These are phyloP conservation scores for Brachyhypopomus gauderio DNA, from an alignment of 2,113 vertebrate species.

Conservation along the genomic window DNA sequence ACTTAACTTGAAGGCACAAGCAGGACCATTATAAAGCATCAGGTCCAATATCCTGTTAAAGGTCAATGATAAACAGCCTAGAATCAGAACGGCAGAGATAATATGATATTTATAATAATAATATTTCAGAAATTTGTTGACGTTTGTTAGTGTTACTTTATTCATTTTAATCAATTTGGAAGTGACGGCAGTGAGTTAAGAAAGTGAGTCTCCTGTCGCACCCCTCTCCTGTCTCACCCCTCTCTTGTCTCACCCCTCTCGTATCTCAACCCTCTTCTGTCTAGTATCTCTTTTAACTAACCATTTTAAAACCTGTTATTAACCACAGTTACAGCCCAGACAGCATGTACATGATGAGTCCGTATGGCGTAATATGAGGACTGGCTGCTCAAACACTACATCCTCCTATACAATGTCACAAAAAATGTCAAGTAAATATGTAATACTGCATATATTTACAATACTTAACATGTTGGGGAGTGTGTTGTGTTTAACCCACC, in stretches of 20 bases:
- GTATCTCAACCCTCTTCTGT: neutral
- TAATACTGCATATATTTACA: too few relatives aligned
- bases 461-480: too few relatives aligned
- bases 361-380: too few relatives aligned
- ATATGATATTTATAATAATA: neutral
- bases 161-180: neutral
- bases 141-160: neutral
- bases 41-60: neutral
- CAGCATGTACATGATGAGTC: too few relatives aligned
- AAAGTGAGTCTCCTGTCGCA: neutral
- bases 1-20: neutral
- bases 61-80: neutral
- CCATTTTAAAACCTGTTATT: slow-evolving; percentile 13
- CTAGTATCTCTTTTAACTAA: neutral
- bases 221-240: neutral
- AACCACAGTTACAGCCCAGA: neutral
- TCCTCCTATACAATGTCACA: neutral
- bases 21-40: neutral
- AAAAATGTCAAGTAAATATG: too few relatives aligned
- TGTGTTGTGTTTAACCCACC: too few relatives aligned
- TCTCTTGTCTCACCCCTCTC: too few relatives aligned
- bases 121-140: neutral
- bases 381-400: too few relatives aligned
- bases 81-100: neutral
- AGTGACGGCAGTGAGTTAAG: neutral